These are phyloP conservation scores for Gerris buenoi DNA, from an alignment of 1,140 invertebrate genomes.

Conservation along the genomic window DNA sequence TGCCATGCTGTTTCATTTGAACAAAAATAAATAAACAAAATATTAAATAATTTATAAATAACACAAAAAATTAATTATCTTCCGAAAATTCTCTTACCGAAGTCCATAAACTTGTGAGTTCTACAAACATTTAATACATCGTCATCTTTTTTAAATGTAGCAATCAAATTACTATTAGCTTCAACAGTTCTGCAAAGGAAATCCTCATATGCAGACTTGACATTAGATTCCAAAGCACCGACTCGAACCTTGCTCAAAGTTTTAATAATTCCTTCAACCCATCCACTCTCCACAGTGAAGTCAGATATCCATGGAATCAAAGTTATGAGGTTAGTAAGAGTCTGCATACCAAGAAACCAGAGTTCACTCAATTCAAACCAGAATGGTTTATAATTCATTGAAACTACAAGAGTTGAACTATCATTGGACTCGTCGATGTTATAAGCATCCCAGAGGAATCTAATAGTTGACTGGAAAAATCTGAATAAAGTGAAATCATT, in stretches of 20 bases:
- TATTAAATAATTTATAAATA: background rate
- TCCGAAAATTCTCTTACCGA: conserved; percentile 68
- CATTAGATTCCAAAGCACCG: conserved; percentile 60
- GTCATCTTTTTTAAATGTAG: conserved; percentile 61
- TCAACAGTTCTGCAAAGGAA: conserved; percentile 70
- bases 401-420: conserved; percentile 58
- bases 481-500: conserved; percentile 74
- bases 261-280: conserved; percentile 70
- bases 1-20: no score
- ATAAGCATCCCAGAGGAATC: conserved; percentile 84
- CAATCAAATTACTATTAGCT: conserved; percentile 50
- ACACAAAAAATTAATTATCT: background rate
- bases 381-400: conserved; percentile 66
- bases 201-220: conserved; percentile 79
- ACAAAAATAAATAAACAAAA: no score
- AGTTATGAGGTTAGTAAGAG: conserved; percentile 60
- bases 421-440: conserved; percentile 74
- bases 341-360: conserved; percentile 89
- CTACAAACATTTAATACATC: conserved; percentile 66
- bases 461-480: conserved; percentile 71
- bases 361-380: conserved; percentile 81
- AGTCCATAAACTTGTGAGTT: conserved; percentile 73
- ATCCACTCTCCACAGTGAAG: conserved; percentile 81
- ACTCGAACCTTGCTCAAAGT: conserved; percentile 58
- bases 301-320: conserved; percentile 76